These are phyloP conservation scores for Pangasius djambal DNA, from an alignment of 2,797 vertebrate genomes.

Conservation along the genomic window DNA sequence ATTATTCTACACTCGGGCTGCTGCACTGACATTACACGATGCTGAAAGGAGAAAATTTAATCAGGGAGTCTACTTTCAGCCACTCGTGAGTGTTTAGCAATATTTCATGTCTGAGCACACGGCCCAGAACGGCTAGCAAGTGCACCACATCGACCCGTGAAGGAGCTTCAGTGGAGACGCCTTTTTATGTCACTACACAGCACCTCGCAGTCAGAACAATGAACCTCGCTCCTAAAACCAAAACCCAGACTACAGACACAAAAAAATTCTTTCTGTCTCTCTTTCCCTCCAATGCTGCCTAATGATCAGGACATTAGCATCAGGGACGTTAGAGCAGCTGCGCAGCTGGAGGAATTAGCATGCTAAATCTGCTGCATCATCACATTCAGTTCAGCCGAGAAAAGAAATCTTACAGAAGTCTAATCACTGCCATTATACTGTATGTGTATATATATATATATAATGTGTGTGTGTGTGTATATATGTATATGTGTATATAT, in stretches of 20 bases:
- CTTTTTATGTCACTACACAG: background rate
- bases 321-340: background rate
- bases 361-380: conserved; percentile 8
- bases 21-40: background rate
- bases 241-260: conserved; percentile 3
- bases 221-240: background rate
- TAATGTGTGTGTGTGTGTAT: too few species aligned
- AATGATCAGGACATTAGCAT: background rate
- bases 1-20: background rate
- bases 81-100: background rate
- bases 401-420: background rate
- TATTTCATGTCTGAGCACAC: background rate
- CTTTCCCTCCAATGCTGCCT: background rate
- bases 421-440: background rate
- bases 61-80: background rate
- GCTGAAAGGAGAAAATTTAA: too few species aligned
- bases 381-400: background rate
- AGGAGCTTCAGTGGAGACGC: background rate
- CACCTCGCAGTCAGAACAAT: background rate
- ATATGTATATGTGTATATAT: too few species aligned
- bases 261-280: background rate
- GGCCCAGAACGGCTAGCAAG: background rate
- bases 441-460: too few species aligned
- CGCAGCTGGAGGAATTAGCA: background rate
- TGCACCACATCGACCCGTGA: background rate